Conservation (phyloP, 2,797 vertebrate genomes). For the Falco concolor region DNA sequence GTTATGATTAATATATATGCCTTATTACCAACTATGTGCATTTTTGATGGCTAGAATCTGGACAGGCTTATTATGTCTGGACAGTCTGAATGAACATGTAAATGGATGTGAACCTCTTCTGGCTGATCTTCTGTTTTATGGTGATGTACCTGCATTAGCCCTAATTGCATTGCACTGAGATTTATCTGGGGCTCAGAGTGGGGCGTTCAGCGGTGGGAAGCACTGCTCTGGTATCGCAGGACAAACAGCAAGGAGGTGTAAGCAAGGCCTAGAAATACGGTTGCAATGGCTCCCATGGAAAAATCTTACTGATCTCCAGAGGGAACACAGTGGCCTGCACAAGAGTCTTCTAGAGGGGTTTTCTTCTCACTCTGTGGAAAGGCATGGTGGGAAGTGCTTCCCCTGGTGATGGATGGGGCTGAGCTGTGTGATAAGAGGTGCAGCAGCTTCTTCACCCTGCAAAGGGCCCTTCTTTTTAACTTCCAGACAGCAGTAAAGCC, state of each 20-base stretch:
- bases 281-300: not conserved
- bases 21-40: not conserved
- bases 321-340: not conserved
- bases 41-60: slow-evolving; percentile 12
- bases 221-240: not conserved
- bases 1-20: slow-evolving; percentile 18
- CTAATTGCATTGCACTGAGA: not conserved
- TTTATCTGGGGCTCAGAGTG: not conserved
- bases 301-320: not conserved
- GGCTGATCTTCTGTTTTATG: not conserved
- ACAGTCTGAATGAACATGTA: not conserved
- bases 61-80: not conserved
- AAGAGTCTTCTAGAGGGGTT: not conserved
- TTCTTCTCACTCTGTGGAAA: not conserved
- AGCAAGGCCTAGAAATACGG: not conserved
- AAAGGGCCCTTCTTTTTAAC: not conserved
- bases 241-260: accelerated
- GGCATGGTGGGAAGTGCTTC: not conserved
- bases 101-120: not conserved
- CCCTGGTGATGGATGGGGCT: not conserved
- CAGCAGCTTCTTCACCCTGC: not conserved
- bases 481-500: not conserved
- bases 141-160: not conserved
- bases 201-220: not conserved
- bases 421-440: not conserved